Conservation (phyloP, 2,888 invertebrate species). For the Nasonovia ribisnigri region DNA sequence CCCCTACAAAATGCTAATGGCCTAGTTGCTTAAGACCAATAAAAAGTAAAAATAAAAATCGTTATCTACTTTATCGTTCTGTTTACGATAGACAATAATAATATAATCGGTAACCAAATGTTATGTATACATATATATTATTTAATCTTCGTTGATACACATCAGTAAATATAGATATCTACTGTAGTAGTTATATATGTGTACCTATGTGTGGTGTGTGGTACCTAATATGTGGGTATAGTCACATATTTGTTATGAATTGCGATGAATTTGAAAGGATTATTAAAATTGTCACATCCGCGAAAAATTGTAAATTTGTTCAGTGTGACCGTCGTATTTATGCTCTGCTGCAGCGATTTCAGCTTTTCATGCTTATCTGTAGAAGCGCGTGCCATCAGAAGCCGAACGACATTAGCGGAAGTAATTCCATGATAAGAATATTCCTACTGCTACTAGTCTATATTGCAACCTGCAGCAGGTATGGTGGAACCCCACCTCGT, state of each 20-base stretch:
- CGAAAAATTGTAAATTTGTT: neutral
- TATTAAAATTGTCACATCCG: neutral
- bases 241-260: neutral
- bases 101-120: neutral
- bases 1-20: too few species aligned
- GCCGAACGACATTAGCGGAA: neutral
- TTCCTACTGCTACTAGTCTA: neutral
- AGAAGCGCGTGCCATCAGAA: neutral
- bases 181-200: neutral
- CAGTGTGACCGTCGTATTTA: neutral
- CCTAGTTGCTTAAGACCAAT: too few species aligned
- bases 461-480: neutral
- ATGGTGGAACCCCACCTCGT: neutral
- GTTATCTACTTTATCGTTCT: neutral
- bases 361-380: neutral
- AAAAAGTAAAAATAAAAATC: too few species aligned
- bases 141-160: neutral
- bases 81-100: neutral
- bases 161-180: neutral
- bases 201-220: neutral
- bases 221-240: neutral
- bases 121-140: neutral
- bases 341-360: neutral
- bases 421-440: conserved; percentile 7
- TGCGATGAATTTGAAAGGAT: neutral